A percentile compares a stretch with the other conserved stretches of the same genome.
These are phyloP conservation scores for Xyrichtys novacula DNA, from an alignment of 2,797 vertebrate species.

Conservation along the genomic window DNA sequence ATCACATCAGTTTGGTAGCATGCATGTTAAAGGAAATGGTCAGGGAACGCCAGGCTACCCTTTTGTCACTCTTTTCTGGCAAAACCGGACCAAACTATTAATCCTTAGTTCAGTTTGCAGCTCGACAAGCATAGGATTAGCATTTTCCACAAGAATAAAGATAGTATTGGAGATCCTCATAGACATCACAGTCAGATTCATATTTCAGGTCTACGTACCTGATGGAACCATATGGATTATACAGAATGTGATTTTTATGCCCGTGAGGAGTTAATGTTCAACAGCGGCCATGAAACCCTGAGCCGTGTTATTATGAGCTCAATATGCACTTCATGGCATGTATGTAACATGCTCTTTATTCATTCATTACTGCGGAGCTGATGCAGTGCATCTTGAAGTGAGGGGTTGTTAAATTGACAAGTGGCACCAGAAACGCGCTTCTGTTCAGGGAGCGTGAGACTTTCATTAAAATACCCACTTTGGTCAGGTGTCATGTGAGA, in stretches of 20 bases:
- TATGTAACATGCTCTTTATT: background rate
- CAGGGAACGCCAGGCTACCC: no score
- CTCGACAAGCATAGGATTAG: no score
- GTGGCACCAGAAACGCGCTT: background rate
- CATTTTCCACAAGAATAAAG: no score
- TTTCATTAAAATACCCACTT: conserved; percentile 2
- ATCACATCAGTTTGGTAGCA: no score
- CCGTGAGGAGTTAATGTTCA: background rate
- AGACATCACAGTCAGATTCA: no score
- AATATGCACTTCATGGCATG: background rate
- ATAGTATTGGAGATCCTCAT: no score
- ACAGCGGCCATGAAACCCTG: background rate
- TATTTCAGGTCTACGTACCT: background rate
- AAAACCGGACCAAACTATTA: no score
- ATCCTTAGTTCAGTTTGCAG: no score
- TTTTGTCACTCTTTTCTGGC: no score
- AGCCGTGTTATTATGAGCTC: background rate
- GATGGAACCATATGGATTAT: background rate
- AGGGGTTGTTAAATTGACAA: background rate
- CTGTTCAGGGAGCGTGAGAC: conserved; percentile 5
- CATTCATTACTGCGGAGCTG: background rate
- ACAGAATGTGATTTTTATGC: no score
- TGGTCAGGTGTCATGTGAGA: background rate
- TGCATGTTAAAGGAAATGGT: no score
- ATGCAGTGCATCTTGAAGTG: background rate